phyloP scores from a whole-genome alignment of 2,113 vertebrate species.

The Pseudorectes ferrugineus region DNA sequence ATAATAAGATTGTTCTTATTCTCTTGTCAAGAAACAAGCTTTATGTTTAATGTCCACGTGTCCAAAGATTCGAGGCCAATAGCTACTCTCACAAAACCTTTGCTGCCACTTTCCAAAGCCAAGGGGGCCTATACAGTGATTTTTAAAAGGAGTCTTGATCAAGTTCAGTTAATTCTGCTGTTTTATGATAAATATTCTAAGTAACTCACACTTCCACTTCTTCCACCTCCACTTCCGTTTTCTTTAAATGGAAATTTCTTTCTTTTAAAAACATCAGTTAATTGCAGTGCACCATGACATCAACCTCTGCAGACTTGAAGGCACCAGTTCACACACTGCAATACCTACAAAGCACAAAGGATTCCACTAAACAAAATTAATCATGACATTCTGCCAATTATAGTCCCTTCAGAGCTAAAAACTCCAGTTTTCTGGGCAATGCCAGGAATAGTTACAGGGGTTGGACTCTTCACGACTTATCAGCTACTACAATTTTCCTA shows the following conservation, averaged over 20 bases:
- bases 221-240: not conserved
- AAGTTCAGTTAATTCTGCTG: not conserved
- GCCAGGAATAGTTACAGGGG: not conserved
- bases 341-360: not conserved
- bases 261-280: not conserved
- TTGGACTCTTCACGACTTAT: not conserved
- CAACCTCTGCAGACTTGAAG: not conserved
- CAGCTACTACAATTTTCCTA: not conserved
- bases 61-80: not conserved
- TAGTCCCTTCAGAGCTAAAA: not conserved
- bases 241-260: not conserved
- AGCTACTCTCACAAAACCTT: not conserved
- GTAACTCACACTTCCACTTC: not conserved
- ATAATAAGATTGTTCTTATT: not conserved
- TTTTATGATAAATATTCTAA: not conserved
- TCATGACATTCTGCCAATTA: not conserved
- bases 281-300: not conserved
- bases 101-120: not conserved
- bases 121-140: not conserved
- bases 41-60: not conserved
- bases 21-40: not conserved
- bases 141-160: not conserved
- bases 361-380: not conserved
- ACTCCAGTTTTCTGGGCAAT: not conserved
- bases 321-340: not conserved